Evolutionary conservation across 2,797 vertebrate species (phyloP).

Genomic region (Sternarchorhynchus goeldii): DNA sequence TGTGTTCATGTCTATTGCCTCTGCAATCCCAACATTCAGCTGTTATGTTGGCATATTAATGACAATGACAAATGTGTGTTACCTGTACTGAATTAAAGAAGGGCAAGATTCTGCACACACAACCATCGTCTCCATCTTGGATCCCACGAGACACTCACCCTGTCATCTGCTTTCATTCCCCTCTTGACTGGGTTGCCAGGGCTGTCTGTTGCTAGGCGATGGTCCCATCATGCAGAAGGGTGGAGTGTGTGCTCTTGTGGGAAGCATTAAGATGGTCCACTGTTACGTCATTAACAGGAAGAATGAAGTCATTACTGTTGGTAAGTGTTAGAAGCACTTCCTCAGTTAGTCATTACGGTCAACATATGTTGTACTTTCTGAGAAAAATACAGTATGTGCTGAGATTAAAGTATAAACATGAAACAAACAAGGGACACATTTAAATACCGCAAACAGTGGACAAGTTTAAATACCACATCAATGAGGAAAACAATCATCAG

Average conservation of each 20-base stretch:
- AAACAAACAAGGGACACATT: too few relatives aligned
- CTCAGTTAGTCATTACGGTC: background rate
- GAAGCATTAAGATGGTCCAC: constrained; percentile 4
- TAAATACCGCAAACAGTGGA: too few relatives aligned
- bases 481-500: too few relatives aligned
- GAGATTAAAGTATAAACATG: too few relatives aligned
- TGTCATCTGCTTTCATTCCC: background rate
- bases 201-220: constrained; percentile 46
- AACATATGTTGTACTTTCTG: too few relatives aligned
- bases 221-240: background rate
- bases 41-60: too few relatives aligned
- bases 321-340: background rate
- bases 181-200: constrained; percentile 29
- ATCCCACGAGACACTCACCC: background rate
- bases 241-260: constrained; percentile 25
- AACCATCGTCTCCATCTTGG: background rate
- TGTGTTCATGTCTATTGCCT: background rate
- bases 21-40: too few relatives aligned
- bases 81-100: background rate
- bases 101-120: constrained; percentile 14
- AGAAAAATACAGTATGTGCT: too few relatives aligned
- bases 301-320: background rate
- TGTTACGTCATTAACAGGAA: constrained; percentile 9
- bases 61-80: background rate
- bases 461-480: too few relatives aligned